Evolutionary conservation across 2,888 invertebrate genomes (phyloP).

Genomic region (Agrotis puta): DNA sequence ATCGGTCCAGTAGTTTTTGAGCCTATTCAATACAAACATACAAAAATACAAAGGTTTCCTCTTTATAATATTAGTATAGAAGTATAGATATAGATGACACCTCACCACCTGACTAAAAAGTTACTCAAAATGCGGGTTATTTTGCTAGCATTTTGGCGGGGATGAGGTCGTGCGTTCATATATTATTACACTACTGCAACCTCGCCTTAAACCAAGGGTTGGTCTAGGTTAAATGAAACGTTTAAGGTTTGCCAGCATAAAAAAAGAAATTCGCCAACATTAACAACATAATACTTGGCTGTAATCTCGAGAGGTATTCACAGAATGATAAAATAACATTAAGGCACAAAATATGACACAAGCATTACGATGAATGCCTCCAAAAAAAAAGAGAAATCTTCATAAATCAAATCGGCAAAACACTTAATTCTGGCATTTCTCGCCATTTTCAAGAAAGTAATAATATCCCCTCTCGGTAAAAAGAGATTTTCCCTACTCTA

Average conservation of each 20-base stretch:
- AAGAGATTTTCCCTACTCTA: conserved; percentile 68
- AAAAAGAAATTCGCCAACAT: background rate
- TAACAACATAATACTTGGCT: background rate
- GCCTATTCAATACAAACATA: too few species aligned
- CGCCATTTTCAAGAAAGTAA: conserved; percentile 68
- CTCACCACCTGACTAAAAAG: too few species aligned
- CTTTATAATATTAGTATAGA: too few species aligned
- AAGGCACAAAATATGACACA: conserved; percentile 36
- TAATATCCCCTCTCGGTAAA: conserved; percentile 66
- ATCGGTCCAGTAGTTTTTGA: too few species aligned
- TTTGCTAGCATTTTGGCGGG: too few species aligned
- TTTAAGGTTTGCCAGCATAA: conserved; percentile 1
- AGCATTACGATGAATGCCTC: conserved; percentile 31
- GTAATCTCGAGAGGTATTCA: background rate
- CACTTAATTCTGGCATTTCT: conserved; percentile 66
- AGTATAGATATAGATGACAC: too few species aligned
- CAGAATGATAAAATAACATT: conserved; percentile 26
- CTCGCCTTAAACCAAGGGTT: too few species aligned
- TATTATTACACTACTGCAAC: too few species aligned
- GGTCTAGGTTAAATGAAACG: background rate
- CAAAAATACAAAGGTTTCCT: too few species aligned
- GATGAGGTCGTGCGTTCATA: too few species aligned
- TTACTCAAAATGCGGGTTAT: too few species aligned
- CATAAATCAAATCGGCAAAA: conserved; percentile 56
- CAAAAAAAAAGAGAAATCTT: conserved; percentile 26